Percentiles rank a stretch among this genome's conserved stretches.
Conservation (phyloP, 2,113 vertebrate species). For the Psettodes erumei region DNA sequence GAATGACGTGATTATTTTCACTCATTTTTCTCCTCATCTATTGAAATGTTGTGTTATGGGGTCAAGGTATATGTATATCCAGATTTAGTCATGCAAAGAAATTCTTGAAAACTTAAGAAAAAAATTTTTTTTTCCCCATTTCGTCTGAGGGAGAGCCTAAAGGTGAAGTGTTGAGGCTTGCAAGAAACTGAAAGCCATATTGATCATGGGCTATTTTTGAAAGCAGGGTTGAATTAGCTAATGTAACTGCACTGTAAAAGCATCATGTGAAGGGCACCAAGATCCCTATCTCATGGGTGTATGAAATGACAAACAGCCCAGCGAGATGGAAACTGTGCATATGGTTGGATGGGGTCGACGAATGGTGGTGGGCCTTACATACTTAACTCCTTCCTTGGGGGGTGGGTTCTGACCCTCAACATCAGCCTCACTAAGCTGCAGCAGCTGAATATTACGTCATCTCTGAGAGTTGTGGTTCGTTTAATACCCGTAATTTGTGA, state of each 20-base stretch:
- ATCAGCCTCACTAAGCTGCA: conserved; percentile 46
- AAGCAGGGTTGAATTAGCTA: conserved; percentile 74
- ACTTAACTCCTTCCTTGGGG: conserved; percentile 40
- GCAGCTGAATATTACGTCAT: conserved; percentile 62
- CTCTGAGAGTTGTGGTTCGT: conserved; percentile 30
- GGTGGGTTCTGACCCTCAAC: conserved; percentile 50
- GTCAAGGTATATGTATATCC: conserved; percentile 6
- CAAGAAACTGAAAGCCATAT: conserved; percentile 81
- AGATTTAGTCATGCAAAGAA: conserved; percentile 41
- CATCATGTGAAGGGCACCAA: conserved; percentile 71
- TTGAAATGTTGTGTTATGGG: background rate
- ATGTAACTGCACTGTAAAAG: conserved; percentile 78
- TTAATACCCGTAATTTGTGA: conserved; percentile 56
- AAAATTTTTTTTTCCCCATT: conserved; percentile 25
- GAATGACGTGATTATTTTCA: conserved; percentile 1
- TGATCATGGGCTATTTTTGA: conserved; percentile 82
- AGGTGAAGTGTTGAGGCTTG: conserved; percentile 71
- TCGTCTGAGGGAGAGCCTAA: conserved; percentile 53
- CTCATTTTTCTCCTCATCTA: background rate
- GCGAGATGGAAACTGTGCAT: conserved; percentile 6
- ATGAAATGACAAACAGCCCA: conserved; percentile 54
- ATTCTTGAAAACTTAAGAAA: conserved; percentile 45
- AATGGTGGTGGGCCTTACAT: conserved; percentile 11
- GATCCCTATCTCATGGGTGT: conserved; percentile 59
- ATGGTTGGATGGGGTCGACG: conserved; percentile 15